Percentiles rank a stretch among this genome's conserved stretches.
phyloP scores from a whole-genome alignment of 35 echinoderm and acorn worm species.

The Apostichopus parvimensis region DNA sequence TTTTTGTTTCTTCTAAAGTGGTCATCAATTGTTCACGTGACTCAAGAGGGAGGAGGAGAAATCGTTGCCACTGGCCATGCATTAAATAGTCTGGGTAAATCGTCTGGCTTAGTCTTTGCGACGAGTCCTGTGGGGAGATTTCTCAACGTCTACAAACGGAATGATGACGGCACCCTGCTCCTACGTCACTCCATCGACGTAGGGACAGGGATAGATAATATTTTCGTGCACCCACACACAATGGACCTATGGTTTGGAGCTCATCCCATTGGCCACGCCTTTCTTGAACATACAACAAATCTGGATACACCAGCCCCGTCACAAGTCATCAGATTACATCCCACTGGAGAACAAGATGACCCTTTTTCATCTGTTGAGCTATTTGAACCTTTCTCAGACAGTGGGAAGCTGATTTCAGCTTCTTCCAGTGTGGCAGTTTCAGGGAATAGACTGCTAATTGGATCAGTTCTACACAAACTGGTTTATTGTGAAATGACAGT shows the following conservation, averaged over 20 bases:
- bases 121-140: background rate
- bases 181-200: background rate
- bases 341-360: background rate
- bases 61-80: background rate
- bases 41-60: background rate
- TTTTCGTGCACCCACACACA: constrained; percentile 28
- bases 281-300: background rate
- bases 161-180: background rate
- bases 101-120: background rate
- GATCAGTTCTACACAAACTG: constrained; percentile 20
- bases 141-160: background rate
- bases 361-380: constrained; percentile 13
- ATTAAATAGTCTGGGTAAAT: background rate
- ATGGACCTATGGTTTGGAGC: constrained; percentile 38
- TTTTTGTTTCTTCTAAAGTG: constrained; percentile 3
- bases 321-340: constrained; percentile 1
- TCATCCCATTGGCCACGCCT: background rate
- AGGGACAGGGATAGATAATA: constrained; percentile 28
- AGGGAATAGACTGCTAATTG: constrained; percentile 34
- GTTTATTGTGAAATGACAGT: constrained; percentile 15
- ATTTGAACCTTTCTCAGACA: background rate
- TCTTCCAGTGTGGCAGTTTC: background rate
- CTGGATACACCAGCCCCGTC: constrained; percentile 7
- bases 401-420: constrained; percentile 11
- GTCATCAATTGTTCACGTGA: constrained; percentile 12